A percentile compares a stretch with the other conserved stretches of the same genome.
These are phyloP conservation scores for Eupithecia exiguata DNA, from an alignment of 2,888 invertebrate species.

Conservation along the genomic window DNA sequence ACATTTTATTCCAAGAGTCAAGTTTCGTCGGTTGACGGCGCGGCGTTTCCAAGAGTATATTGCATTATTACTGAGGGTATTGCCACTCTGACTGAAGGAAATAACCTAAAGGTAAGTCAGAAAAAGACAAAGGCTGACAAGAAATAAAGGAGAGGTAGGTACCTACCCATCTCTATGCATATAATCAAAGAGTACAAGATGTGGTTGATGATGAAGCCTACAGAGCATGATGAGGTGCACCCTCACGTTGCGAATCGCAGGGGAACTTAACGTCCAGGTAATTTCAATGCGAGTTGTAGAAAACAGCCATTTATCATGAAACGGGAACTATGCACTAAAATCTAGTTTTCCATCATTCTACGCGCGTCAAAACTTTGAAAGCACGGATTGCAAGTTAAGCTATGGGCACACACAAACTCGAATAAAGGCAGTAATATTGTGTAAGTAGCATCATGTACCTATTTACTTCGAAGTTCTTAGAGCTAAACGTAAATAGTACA, in stretches of 20 bases:
- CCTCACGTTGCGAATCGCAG: not conserved
- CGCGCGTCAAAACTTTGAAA: constrained; percentile 19
- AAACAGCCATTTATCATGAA: constrained; percentile 8
- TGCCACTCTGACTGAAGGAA: no score
- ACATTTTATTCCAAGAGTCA: no score
- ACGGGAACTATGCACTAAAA: constrained; percentile 7
- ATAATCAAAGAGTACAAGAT: no score
- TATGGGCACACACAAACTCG: not conserved
- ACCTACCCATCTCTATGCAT: no score
- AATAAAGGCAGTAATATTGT: not conserved
- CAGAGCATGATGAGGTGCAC: not conserved
- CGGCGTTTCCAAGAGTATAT: no score
- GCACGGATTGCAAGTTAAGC: constrained; percentile 11
- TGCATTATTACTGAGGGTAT: no score
- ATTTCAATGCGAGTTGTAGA: constrained; percentile 1
- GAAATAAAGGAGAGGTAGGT: no score
- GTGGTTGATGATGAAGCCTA: no score
- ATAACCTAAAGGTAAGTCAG: not conserved
- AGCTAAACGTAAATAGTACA: no score
- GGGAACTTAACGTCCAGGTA: not conserved
- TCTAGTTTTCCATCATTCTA: constrained; percentile 16
- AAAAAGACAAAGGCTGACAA: not conserved
- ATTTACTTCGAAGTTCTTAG: no score
- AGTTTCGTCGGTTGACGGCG: no score
- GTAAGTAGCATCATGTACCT: not conserved